Evolutionary conservation across 1,140 invertebrate species (phyloP).

Genomic region (Bombus waltoni): DNA sequence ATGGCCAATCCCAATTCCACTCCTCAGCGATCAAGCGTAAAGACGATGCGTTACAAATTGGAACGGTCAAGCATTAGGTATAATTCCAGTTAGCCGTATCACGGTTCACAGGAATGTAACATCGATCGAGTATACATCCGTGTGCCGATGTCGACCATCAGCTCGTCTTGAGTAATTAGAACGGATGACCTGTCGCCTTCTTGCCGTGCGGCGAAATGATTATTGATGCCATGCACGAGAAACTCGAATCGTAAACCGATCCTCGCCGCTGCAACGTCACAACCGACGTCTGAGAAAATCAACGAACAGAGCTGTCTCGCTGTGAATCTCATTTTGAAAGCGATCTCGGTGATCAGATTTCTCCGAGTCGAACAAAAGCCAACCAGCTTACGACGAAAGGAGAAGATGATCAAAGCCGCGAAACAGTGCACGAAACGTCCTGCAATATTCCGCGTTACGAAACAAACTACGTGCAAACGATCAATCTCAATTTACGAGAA

Average conservation of each 20-base stretch:
- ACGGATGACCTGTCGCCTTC: slow-evolving; percentile 56
- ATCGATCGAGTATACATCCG: slow-evolving; percentile 22
- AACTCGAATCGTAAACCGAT: slow-evolving; percentile 8
- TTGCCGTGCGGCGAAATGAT: slow-evolving; percentile 48
- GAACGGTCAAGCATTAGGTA: slow-evolving; percentile 48
- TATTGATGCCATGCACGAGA: slow-evolving; percentile 39
- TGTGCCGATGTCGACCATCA: slow-evolving; percentile 50
- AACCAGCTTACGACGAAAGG: not conserved
- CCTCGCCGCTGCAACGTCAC: not conserved
- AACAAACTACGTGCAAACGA: slow-evolving; percentile 37
- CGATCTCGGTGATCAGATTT: not conserved
- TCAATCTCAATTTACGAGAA: slow-evolving; percentile 58
- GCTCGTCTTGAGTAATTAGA: slow-evolving; percentile 64
- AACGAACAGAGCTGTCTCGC: not conserved
- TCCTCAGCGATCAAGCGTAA: not conserved
- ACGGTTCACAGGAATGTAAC: slow-evolving; percentile 20
- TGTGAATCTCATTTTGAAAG: not conserved
- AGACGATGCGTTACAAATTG: slow-evolving; percentile 38
- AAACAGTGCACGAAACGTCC: slow-evolving; percentile 9
- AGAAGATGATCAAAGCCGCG: not conserved
- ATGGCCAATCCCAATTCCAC: not conserved
- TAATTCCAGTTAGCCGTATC: slow-evolving; percentile 36
- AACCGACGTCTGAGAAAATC: not conserved
- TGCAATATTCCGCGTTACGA: slow-evolving; percentile 27
- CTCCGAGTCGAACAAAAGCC: not conserved